These are phyloP conservation scores for Onthophagus taurus DNA, from an alignment of 1,140 invertebrate genomes.

Conservation along the genomic window DNA sequence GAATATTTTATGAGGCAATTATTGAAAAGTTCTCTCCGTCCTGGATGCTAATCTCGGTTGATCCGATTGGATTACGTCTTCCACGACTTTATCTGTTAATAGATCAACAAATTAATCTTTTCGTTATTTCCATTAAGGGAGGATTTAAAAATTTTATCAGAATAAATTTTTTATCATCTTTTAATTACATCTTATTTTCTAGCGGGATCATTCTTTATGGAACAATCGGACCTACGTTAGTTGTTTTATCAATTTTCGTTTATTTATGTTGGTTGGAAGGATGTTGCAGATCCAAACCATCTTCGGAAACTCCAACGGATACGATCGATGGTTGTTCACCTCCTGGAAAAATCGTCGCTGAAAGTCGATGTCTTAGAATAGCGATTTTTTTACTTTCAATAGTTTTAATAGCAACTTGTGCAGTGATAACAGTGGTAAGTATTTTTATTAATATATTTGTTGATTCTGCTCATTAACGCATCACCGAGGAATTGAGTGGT, in stretches of 20 bases:
- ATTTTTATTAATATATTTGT: too few relatives aligned
- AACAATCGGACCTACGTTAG: constrained; percentile 51
- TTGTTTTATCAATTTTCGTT: constrained; percentile 52
- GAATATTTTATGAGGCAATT: too few relatives aligned
- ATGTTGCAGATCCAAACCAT: constrained; percentile 32
- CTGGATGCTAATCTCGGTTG: too few relatives aligned
- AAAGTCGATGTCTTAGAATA: constrained; percentile 53
- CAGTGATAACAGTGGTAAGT: constrained; percentile 61
- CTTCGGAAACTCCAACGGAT: constrained; percentile 37
- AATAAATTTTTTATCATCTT: too few relatives aligned
- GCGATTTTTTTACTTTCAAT: constrained; percentile 58
- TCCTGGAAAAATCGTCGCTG: constrained; percentile 50
- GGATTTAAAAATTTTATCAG: too few relatives aligned
- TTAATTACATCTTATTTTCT: constrained; percentile 25
- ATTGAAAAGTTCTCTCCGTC: too few relatives aligned
- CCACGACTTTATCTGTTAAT: too few relatives aligned
- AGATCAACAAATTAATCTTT: too few relatives aligned
- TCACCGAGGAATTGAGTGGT: too few relatives aligned
- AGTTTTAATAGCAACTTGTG: constrained; percentile 53
- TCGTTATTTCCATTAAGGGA: too few relatives aligned
- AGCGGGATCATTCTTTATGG: constrained; percentile 55
- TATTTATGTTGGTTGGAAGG: constrained; percentile 51
- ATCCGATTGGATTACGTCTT: too few relatives aligned
- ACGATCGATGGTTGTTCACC: constrained; percentile 40
- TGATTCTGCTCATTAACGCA: too few relatives aligned